Evolutionary conservation across 2,888 invertebrate species (phyloP).

Genomic region (Dasysyrphus albostriatus): DNA sequence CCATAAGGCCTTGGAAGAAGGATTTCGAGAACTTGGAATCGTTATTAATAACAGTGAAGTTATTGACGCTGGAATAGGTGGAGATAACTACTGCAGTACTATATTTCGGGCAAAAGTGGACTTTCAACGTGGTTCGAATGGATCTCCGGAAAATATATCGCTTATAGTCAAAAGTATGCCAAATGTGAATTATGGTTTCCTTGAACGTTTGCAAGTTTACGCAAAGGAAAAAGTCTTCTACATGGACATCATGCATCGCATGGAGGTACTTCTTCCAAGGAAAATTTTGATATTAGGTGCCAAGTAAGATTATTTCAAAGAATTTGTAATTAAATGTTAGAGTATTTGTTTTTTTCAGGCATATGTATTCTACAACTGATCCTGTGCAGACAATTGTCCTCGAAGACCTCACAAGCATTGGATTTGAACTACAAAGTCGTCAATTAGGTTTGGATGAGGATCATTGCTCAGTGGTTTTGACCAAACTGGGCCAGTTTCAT

Average conservation of each 20-base stretch:
- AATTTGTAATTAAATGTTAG: neutral
- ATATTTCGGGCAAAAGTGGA: conserved; percentile 80
- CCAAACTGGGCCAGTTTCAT: conserved; percentile 85
- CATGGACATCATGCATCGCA: conserved; percentile 82
- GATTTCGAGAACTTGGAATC: conserved; percentile 79
- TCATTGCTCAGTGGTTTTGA: conserved; percentile 84
- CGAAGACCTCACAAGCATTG: conserved; percentile 83
- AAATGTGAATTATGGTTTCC: conserved; percentile 82
- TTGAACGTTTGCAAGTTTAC: conserved; percentile 83
- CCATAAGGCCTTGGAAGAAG: conserved; percentile 79
- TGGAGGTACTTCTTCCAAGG: conserved; percentile 84
- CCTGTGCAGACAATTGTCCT: conserved; percentile 82
- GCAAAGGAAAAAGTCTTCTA: conserved; percentile 84
- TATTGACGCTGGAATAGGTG: conserved; percentile 79
- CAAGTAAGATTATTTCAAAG: conserved; percentile 77
- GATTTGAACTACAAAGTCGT: conserved; percentile 85
- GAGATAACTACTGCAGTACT: conserved; percentile 83
- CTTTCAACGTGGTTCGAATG: conserved; percentile 76
- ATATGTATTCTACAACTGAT: conserved; percentile 79
- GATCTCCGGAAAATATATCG: conserved; percentile 74
- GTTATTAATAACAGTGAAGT: conserved; percentile 78
- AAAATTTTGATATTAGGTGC: conserved; percentile 79
- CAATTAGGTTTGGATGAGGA: conserved; percentile 85
- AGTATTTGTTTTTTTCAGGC: conserved; percentile 75
- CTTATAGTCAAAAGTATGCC: conserved; percentile 81